phyloP scores from a whole-genome alignment of 2,888 invertebrate species.

The Thymelicus acteon region DNA sequence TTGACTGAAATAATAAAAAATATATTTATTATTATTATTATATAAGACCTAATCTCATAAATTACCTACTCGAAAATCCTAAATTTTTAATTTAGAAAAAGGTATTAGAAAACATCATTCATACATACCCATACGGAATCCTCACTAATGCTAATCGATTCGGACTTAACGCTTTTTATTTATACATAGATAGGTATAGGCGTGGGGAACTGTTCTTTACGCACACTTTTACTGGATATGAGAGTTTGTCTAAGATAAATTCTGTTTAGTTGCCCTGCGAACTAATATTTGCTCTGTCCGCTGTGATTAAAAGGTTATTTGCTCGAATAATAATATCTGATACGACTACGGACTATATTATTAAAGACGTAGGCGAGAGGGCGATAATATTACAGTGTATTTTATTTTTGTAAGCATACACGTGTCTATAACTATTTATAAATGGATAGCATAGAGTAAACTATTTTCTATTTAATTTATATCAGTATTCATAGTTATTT shows the following conservation, averaged over 20 bases:
- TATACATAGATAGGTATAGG: neutral
- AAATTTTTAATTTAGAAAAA: no score
- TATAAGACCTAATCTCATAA: no score
- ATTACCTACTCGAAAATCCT: no score
- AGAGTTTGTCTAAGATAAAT: constrained; percentile 21
- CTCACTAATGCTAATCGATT: neutral
- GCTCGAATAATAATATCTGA: constrained; percentile 12
- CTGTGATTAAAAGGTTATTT: constrained; percentile 29
- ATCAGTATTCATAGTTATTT: no score
- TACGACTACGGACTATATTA: constrained; percentile 1
- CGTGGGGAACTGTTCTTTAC: neutral
- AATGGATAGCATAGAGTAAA: no score
- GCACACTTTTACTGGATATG: neutral
- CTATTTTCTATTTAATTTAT: no score
- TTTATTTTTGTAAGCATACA: neutral
- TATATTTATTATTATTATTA: no score
- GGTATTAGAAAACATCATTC: no score
- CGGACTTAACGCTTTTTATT: neutral
- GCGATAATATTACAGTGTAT: neutral
- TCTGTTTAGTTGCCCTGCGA: constrained; percentile 16
- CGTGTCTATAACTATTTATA: constrained; percentile 1
- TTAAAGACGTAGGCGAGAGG: neutral
- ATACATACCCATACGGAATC: no score
- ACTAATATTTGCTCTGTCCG: constrained; percentile 28
- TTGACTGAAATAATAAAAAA: no score